These are phyloP conservation scores for Dicycla oo DNA, from an alignment of 2,888 invertebrate species.

Conservation along the genomic window DNA sequence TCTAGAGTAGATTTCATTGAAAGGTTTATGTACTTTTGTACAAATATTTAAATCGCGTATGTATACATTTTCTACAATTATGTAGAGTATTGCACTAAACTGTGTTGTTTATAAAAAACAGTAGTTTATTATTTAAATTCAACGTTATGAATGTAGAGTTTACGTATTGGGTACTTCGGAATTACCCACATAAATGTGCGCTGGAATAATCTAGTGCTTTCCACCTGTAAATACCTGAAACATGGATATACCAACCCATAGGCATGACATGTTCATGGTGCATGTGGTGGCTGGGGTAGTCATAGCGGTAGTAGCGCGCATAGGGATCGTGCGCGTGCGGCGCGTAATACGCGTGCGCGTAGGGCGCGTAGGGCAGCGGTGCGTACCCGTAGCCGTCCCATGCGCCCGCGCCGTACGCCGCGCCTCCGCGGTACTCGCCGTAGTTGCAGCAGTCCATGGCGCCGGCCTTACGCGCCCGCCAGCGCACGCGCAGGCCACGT, in stretches of 20 bases:
- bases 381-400: slow-evolving; percentile 82
- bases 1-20: background rate
- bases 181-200: slow-evolving; percentile 4
- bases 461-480: slow-evolving; percentile 80
- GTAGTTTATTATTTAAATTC: background rate
- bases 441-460: slow-evolving; percentile 89
- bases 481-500: slow-evolving; percentile 75
- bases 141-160: background rate
- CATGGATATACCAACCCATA: slow-evolving; percentile 80
- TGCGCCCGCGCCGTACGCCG: slow-evolving; percentile 78
- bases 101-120: background rate
- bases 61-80: background rate
- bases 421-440: slow-evolving; percentile 86
- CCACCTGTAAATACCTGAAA: slow-evolving; percentile 30
- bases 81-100: background rate
- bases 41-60: background rate
- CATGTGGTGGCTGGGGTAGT: slow-evolving; percentile 84
- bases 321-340: slow-evolving; percentile 86
- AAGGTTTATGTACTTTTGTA: background rate
- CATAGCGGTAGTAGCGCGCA: slow-evolving; percentile 87
- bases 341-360: slow-evolving; percentile 79
- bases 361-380: slow-evolving; percentile 76
- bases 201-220: background rate
- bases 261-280: slow-evolving; percentile 86
- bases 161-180: slow-evolving; percentile 3